Conservation (phyloP, 37 sponge, comb jelly and placozoan genomes). For the Oscarella lobularis region DNA sequence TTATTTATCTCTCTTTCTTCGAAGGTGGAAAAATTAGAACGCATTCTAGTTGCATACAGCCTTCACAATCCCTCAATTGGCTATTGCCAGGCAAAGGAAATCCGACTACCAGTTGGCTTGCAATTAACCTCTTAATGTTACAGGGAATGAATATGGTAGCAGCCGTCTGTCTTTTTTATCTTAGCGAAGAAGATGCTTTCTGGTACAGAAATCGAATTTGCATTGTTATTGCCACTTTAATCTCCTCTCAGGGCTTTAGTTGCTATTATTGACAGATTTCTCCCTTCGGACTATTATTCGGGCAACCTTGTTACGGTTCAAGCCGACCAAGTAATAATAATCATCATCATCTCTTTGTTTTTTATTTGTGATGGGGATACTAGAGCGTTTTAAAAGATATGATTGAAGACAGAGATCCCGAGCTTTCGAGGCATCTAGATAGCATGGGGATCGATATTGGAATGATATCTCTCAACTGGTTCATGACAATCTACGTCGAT, state of each 20-base stretch:
- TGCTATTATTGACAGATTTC: neutral
- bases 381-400: neutral
- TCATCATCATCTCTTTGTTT: neutral
- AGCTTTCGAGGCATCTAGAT: neutral
- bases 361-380: too few relatives aligned
- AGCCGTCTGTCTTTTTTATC: constrained; percentile 46
- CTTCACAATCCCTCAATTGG: constrained; percentile 1
- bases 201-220: constrained; percentile 26
- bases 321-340: neutral
- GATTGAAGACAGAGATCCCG: neutral
- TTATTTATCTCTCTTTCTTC: too few relatives aligned
- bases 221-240: neutral
- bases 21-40: neutral
- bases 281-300: neutral
- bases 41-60: constrained; percentile 2
- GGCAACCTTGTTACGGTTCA: neutral
- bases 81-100: neutral
- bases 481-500: neutral
- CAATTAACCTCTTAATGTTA: neutral
- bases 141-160: constrained; percentile 78
- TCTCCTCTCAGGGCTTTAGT: neutral
- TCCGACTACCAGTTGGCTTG: neutral
- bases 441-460: neutral
- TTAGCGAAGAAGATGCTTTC: constrained; percentile 48
- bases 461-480: neutral